phyloP scores from a whole-genome alignment of 2,888 invertebrate species.

The Sericinus montela region DNA sequence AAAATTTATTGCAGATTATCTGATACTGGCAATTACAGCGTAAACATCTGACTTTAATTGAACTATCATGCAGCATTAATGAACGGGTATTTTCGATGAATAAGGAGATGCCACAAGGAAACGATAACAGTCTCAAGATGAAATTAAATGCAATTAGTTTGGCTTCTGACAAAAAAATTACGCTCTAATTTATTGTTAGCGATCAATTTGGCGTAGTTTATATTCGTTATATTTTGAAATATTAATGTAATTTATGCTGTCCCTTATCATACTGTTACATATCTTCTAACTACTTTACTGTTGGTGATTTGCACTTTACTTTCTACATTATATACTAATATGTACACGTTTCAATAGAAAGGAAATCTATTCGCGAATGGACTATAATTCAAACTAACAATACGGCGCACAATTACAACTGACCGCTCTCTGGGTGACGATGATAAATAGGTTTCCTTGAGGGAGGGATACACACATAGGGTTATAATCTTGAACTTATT shows the following conservation, averaged over 20 bases:
- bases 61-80: constrained; percentile 18
- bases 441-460: constrained; percentile 70
- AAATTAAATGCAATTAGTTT: constrained; percentile 18
- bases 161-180: constrained; percentile 14
- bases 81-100: constrained; percentile 17
- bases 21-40: constrained; percentile 16
- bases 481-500: constrained; percentile 33
- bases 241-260: background rate
- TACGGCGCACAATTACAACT: constrained; percentile 74
- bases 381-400: constrained; percentile 72
- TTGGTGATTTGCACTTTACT: constrained; percentile 3
- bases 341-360: constrained; percentile 45
- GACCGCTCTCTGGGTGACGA: constrained; percentile 62
- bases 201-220: constrained; percentile 13
- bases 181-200: constrained; percentile 7
- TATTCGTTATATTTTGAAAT: background rate
- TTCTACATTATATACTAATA: background rate
- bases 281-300: background rate
- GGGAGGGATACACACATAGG: constrained; percentile 51
- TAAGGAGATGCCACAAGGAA: constrained; percentile 11
- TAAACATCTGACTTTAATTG: constrained; percentile 20
- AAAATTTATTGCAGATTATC: constrained; percentile 14
- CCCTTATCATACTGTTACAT: background rate
- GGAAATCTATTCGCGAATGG: constrained; percentile 47
- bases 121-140: constrained; percentile 12